These are phyloP conservation scores for Microplitis demolitor DNA, from an alignment of 1,140 invertebrate species.

Conservation along the genomic window DNA sequence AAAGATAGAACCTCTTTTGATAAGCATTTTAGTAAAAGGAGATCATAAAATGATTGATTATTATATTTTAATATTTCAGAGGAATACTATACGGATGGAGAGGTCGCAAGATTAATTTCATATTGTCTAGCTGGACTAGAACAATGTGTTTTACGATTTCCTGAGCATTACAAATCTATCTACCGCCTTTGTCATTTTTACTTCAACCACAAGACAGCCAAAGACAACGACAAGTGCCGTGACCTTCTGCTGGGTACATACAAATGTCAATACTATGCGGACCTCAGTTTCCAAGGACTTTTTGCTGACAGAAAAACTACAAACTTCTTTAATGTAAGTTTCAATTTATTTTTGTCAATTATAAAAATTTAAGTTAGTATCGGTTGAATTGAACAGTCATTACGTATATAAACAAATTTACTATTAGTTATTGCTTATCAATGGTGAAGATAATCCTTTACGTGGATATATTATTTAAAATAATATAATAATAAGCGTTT, in stretches of 20 bases:
- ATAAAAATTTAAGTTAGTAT: not conserved
- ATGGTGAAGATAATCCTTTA: no score
- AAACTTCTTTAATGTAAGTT: slow-evolving; percentile 88
- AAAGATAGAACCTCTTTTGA: slow-evolving; percentile 29
- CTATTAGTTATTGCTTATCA: no score
- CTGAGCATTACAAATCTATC: slow-evolving; percentile 91
- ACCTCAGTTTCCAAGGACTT: slow-evolving; percentile 75
- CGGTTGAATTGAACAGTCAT: no score
- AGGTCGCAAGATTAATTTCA: slow-evolving; percentile 54
- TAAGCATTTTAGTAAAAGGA: not conserved
- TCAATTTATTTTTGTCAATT: slow-evolving; percentile 12
- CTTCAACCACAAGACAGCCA: slow-evolving; percentile 73
- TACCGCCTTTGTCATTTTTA: slow-evolving; percentile 87
- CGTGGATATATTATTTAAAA: slow-evolving; percentile 26
- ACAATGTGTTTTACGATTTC: slow-evolving; percentile 82
- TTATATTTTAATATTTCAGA: slow-evolving; percentile 44
- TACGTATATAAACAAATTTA: no score
- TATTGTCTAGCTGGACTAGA: slow-evolving; percentile 79
- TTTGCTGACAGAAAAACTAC: slow-evolving; percentile 82
- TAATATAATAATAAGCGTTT: slow-evolving; percentile 34
- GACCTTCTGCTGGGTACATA: slow-evolving; percentile 75
- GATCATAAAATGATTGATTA: not conserved
- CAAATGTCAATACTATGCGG: slow-evolving; percentile 64
- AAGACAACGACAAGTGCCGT: slow-evolving; percentile 71
- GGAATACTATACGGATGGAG: slow-evolving; percentile 49